Evolutionary conservation across 2,888 invertebrate species (phyloP), one percentile per base, ranked within the genome.

Genomic region (Acronicta aceris): DNA sequence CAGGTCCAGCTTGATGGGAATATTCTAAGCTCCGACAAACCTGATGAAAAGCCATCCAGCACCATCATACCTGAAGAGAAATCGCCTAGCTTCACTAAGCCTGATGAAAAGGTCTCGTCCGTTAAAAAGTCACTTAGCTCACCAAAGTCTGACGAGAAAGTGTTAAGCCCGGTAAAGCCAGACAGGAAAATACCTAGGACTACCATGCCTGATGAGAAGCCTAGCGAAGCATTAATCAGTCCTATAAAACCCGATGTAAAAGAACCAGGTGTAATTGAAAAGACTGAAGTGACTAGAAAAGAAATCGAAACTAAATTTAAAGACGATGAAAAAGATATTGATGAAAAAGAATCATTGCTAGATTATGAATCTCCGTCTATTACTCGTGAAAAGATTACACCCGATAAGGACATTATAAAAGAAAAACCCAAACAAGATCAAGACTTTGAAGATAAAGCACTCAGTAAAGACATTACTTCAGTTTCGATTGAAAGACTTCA

Each of bases 251-350:
- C 6, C 5, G 38, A n/a, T n/a, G 38, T n/a, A 7, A 45, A 49
- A 43, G 30, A 58, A 8, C 13, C n/a, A n/a, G n/a, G 1, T 16
- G 16, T 27, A 21, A 41, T 13, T 15, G 66, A 71, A 48, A 66
- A 68, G 17, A 38, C 45, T 33, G 53, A 54, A 33, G 38, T 71
- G 10, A 65, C 72, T 12, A 66, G 74, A 56, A 83, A 81, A 36
- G 82, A 83, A 76, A 68, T 65, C n/a, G 76, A 80, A 70, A 73
- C 76, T 8, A 71, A 72, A 57, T 69, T 66, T 21, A 75, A 76
- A 48, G 52, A 74, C 56, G 71, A 81, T 16, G 83, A 86, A 65
- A 83, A 85, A 71, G 79, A 82, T 47, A 71, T 80, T 17, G 83
- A 84, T 57, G 79, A 83, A 63, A 74, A 74, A 30, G 82, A 82